Base-by-base conservation (phyloP, 1,140 invertebrate species). In the Tetraneura akinire region DNA sequence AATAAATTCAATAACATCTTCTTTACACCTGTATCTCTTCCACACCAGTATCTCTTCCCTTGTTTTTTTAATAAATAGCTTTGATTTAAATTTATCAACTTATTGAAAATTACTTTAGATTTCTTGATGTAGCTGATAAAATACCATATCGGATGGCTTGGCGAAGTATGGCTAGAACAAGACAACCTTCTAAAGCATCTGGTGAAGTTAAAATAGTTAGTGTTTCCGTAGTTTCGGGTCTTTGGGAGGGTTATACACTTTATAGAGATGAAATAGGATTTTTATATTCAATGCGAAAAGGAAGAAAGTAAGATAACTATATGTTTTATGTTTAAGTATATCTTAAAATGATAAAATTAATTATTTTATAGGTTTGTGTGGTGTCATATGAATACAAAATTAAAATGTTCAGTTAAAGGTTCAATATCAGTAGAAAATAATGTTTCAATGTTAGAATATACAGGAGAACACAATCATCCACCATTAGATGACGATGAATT, bases 81-180 rank as follows among this genome's bases (percentile, higher is more conserved):
- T n/a, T n/a, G n/a, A n/a, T n/a, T n/a, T n/a, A n/a, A n/a, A n/a
- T n/a, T n/a, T n/a, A n/a, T n/a, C n/a, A n/a, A n/a, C n/a, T n/a
- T n/a, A n/a, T n/a, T n/a, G n/a, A n/a, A n/a, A n/a, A n/a, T n/a
- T 26, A n/a, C 11, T 49, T 29, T 47, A 78, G 74, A 16, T 78
- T 78, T 60, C 23, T 49, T 23, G 74, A 78, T 29, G 74, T 47
- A 1, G 74, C 74, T 18, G 74, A 78, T 18, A 78, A 62, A 78
- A 78, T 78, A 47, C 74, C 74, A 26, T 78, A 78, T 78, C 37
- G 74, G 45, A 62, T 78, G 74, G 74, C 74, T 23, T 78, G 74
- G 74, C 74, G 74, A 11, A 78, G 74, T 47, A 78, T 78, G 74
- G 74, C 74, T 8, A 78, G 74, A 47, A 62, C 55, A 18, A 60